These are phyloP conservation scores for Ostrea edulis DNA, from an alignment of 1,140 invertebrate species.

Conservation along the genomic window DNA sequence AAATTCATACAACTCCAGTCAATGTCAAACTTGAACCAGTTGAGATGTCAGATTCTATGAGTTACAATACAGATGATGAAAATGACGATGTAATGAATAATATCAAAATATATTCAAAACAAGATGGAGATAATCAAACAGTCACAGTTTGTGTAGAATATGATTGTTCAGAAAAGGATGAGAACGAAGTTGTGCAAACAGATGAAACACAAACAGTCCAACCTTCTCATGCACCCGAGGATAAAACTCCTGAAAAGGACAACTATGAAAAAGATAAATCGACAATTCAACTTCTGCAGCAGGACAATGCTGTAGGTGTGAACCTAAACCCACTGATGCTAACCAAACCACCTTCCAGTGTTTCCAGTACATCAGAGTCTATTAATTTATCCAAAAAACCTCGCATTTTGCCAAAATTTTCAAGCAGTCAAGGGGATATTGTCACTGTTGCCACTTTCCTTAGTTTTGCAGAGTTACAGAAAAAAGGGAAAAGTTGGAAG, in stretches of 20 bases:
- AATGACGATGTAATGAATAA: background rate
- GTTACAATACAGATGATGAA: background rate
- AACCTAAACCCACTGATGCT: background rate
- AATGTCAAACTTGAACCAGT: background rate
- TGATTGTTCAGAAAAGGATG: background rate
- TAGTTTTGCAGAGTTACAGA: slow-evolving; percentile 14
- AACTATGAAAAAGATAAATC: background rate
- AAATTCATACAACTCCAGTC: background rate
- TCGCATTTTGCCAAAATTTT: background rate
- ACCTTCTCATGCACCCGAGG: background rate
- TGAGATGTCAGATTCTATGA: background rate
- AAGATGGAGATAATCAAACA: slow-evolving; percentile 36
- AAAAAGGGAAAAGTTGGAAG: slow-evolving; percentile 18
- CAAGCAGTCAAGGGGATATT: background rate
- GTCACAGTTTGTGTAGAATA: slow-evolving; percentile 36
- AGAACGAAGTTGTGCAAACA: background rate
- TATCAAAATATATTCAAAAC: background rate
- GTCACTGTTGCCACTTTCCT: background rate
- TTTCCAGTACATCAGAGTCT: background rate
- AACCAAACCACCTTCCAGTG: background rate
- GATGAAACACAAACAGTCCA: background rate
- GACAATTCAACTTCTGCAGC: background rate
- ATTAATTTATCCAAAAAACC: background rate
- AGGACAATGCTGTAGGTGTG: background rate
- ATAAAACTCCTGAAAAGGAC: background rate